Evolutionary conservation across 2,113 vertebrate species (phyloP).

Genomic region (Lasiurus cinereus): DNA sequence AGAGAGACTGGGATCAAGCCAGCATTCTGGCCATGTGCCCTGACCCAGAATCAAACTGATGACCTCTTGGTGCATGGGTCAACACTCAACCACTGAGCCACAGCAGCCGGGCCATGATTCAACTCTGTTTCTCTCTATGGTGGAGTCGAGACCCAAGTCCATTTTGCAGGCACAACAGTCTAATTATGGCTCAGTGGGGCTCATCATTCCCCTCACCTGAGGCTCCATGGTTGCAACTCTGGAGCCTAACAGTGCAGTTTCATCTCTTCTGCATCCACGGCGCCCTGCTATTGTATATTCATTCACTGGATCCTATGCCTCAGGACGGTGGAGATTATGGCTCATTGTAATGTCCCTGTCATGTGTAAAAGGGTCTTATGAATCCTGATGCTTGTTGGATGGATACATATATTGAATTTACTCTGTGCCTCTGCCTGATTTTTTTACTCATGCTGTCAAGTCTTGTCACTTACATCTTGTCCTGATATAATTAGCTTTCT

Average conservation of each 20-base stretch:
- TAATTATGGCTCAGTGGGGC: not conserved
- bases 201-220: not conserved
- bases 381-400: not conserved
- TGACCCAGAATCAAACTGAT: no score
- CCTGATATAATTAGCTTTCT: conserved; percentile 36
- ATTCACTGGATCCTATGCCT: not conserved
- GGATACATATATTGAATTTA: not conserved
- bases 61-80: no score
- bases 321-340: not conserved
- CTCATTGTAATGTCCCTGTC: not conserved
- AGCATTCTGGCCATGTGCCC: no score
- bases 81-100: no score
- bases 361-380: conserved; percentile 18
- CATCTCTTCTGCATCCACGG: not conserved
- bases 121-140: not conserved
- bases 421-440: not conserved
- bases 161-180: not conserved
- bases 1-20: no score
- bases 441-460: not conserved
- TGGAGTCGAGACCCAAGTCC: not conserved
- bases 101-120: fast-evolving
- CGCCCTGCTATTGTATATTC: not conserved
- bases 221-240: not conserved
- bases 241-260: not conserved
- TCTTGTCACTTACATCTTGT: not conserved